Evolutionary conservation across 2,888 invertebrate species (phyloP), one percentile per base, ranked within the genome.

Genomic region (Coecobrya sp.): DNA sequence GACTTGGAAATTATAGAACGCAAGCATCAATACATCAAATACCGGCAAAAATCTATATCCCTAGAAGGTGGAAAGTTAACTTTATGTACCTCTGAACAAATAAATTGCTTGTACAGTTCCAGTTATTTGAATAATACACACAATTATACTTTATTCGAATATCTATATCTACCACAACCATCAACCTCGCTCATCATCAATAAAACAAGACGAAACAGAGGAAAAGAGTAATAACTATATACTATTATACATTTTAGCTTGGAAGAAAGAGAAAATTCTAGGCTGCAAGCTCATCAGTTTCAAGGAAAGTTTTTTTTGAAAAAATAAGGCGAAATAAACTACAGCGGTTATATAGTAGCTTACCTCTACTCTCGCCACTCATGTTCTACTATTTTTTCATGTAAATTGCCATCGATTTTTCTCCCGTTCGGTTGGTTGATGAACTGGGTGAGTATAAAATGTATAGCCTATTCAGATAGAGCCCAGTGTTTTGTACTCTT

Each of bases 391-490:
- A 86, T 16, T 86, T 86, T 70, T 86, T 68, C 86, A 86, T 86
- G 86, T 70, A 68, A 86, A 86, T 86, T 68, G 49, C 22, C 49
- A 86, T 86, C 52, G 86, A 86, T 86, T 86, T 68, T 86, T 86
- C 19, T 36, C 7, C 55, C 76, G n/a, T 25, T 86, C 82, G 52
- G 79, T n/a, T 25, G 79, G 25, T 10, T 59, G 59, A 36, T 82
- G 52, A 8, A 76, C 10, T 22, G 62, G 22, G 16, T 36, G 36
- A 36, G 22, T 27, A 79, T 16, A 27, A 13, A 25, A 25, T 30
- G 5, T 36, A 36, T 30, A 36, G n/a, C n/a, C 7, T n/a, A 70
- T 70, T 70, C 27, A n/a, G n/a, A 70, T n/a, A 36, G 30, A 52
- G 52, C 16, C 49, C 42, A 73, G 73, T 49, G 4, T 79, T 79